These are phyloP conservation scores for Vicugna pacos DNA, from an alignment of 2,113 vertebrate genomes.

Conservation along the genomic window DNA sequence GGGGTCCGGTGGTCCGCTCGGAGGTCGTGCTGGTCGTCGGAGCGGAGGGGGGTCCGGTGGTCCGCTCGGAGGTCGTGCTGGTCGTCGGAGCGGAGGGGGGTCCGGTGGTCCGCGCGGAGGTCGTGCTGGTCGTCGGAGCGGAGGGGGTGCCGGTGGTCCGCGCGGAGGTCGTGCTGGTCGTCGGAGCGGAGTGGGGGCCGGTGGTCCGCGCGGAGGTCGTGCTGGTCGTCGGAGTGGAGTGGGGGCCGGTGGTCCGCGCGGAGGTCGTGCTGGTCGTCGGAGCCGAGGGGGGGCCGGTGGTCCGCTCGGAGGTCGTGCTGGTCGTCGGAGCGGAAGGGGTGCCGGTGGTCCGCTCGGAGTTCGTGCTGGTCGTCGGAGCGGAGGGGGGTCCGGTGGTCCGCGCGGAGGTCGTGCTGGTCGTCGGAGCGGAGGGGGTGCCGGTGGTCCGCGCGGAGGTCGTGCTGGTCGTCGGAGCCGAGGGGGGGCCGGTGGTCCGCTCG, in stretches of 20 bases:
- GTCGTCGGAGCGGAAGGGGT: background rate
- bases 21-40: background rate
- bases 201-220: too few relatives aligned
- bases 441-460: rapidly evolving
- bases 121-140: too few relatives aligned
- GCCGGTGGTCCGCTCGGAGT: background rate
- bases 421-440: rapidly evolving
- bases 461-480: too few relatives aligned
- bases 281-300: background rate
- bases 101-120: background rate
- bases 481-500: too few relatives aligned
- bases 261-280: rapidly evolving
- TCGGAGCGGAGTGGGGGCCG: too few relatives aligned
- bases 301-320: background rate
- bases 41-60: too few relatives aligned
- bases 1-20: background rate
- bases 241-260: background rate
- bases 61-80: background rate
- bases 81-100: rapidly evolving
- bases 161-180: too few relatives aligned
- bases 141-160: background rate
- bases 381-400: too few relatives aligned
- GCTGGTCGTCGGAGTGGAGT: too few relatives aligned
- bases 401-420: too few relatives aligned
- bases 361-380: background rate